A percentile compares a stretch with the other conserved stretches of the same genome.
Evolutionary conservation across 1,140 invertebrate genomes (phyloP).

Genomic region (Campoletis sonorensis): DNA sequence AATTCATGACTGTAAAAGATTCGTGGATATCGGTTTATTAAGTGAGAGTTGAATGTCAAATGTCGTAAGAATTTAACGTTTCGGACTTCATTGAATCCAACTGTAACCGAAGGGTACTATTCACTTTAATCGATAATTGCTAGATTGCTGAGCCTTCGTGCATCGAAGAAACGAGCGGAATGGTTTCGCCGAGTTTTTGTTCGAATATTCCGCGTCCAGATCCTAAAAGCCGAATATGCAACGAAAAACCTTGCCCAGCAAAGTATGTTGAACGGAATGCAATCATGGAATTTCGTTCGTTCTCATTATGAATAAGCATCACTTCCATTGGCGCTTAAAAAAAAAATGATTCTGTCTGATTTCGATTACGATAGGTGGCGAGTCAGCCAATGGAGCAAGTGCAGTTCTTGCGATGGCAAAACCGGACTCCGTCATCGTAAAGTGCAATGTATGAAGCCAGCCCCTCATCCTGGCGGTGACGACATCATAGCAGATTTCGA

Average conservation of each 20-base stretch:
- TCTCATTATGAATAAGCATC: too few species aligned
- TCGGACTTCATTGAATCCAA: neutral
- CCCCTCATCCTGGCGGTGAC: constrained; percentile 68
- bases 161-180: constrained; percentile 73
- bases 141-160: constrained; percentile 71
- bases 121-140: neutral
- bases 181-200: constrained; percentile 73
- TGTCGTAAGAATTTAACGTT: too few species aligned
- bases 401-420: constrained; percentile 73
- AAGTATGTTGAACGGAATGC: constrained; percentile 65
- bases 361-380: constrained; percentile 70
- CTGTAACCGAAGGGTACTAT: neutral
- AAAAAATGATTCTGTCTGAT: too few species aligned
- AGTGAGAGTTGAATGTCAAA: too few species aligned
- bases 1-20: neutral
- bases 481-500: constrained; percentile 72
- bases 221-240: constrained; percentile 70
- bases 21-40: neutral
- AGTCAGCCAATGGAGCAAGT: constrained; percentile 76
- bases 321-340: too few species aligned
- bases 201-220: constrained; percentile 65
- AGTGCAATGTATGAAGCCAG: constrained; percentile 75
- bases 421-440: constrained; percentile 69
- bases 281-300: neutral
- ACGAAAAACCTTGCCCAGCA: constrained; percentile 70